Percentiles rank a stretch among this genome's conserved stretches.
Conservation (phyloP, 2,113 vertebrate genomes). For the Psittacus erithacus region DNA sequence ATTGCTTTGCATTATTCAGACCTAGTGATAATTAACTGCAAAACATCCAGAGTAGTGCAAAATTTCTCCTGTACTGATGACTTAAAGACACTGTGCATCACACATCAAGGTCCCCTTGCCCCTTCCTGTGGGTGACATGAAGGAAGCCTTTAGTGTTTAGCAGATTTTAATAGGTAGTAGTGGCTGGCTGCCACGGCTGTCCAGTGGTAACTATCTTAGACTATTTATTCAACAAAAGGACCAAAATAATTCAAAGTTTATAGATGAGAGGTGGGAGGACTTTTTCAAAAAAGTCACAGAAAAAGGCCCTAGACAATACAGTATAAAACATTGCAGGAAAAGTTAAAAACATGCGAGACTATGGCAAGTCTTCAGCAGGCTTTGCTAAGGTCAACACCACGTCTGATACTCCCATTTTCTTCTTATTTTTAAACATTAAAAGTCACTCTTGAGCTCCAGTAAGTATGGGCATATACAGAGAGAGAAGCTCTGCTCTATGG, state of each 20-base stretch:
- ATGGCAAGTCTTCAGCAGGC: background rate
- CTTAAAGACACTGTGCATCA: background rate
- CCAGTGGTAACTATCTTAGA: background rate
- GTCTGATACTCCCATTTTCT: fast-evolving
- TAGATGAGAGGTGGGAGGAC: background rate
- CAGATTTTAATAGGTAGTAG: background rate
- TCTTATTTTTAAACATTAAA: background rate
- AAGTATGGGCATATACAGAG: background rate
- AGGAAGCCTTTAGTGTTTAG: background rate
- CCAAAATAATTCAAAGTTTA: background rate
- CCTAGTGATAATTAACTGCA: background rate
- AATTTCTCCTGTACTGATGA: background rate
- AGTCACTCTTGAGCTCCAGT: background rate
- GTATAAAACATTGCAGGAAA: background rate
- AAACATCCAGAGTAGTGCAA: background rate
- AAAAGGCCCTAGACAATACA: background rate
- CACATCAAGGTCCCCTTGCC: background rate
- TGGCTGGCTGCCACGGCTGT: background rate
- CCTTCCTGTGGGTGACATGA: background rate
- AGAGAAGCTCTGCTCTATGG: background rate
- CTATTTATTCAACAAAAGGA: background rate
- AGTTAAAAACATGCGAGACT: background rate
- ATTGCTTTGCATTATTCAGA: background rate
- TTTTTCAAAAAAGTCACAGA: background rate
- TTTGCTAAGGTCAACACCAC: background rate